Evolutionary conservation across 2,797 vertebrate genomes (phyloP).

Genomic region (Rhabdomys pumilio): DNA sequence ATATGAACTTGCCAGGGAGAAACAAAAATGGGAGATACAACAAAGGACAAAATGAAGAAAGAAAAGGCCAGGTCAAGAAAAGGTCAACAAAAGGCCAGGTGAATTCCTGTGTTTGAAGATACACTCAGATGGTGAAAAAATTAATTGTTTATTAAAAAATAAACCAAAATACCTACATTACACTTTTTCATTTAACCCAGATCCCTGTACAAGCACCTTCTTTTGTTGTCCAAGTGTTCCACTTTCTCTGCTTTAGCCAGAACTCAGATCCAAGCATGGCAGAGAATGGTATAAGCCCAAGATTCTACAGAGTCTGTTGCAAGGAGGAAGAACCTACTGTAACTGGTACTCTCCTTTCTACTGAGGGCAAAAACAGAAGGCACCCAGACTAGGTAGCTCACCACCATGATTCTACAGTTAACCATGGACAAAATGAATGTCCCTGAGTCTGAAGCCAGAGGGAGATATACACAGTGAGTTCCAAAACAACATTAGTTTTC

Average conservation of each 20-base stretch:
- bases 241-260: background rate
- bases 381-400: background rate
- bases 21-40: background rate
- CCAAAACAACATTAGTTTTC: background rate
- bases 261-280: background rate
- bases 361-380: background rate
- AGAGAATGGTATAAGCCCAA: background rate
- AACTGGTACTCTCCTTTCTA: background rate
- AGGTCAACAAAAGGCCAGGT: background rate
- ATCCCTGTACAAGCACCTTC: background rate
- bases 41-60: background rate
- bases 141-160: background rate
- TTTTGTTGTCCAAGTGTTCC: background rate
- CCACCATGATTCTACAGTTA: background rate
- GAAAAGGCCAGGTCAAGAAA: background rate
- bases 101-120: background rate
- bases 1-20: background rate
- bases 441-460: background rate
- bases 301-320: background rate
- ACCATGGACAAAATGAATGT: background rate
- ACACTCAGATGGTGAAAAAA: background rate
- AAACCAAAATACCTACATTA: background rate
- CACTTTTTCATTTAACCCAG: background rate
- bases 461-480: too few species aligned
- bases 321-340: background rate